These are phyloP conservation scores for Spermophilus dauricus DNA, from an alignment of 2,113 vertebrate genomes.

Conservation along the genomic window DNA sequence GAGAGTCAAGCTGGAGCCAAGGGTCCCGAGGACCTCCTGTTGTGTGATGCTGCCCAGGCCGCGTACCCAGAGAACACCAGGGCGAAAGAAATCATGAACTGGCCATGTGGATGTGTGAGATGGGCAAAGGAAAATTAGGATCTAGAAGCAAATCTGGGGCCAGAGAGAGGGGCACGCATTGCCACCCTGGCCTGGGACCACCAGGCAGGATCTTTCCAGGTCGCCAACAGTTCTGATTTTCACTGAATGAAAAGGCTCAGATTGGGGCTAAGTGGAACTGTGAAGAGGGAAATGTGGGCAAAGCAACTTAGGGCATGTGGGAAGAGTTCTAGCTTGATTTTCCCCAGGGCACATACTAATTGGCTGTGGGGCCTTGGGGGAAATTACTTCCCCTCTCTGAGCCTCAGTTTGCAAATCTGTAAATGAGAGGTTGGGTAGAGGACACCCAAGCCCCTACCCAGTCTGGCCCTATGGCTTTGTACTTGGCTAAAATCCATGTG, in stretches of 20 bases:
- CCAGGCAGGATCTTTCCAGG: not conserved
- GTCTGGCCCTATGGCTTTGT: not conserved
- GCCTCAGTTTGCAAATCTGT: not conserved
- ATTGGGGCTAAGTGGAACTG: too few relatives aligned
- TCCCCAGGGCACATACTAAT: not conserved
- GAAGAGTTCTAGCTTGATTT: not conserved
- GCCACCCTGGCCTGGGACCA: fast-evolving
- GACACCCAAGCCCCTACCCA: not conserved
- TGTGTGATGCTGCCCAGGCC: not conserved
- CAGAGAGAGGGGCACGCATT: fast-evolving
- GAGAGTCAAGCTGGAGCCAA: not conserved
- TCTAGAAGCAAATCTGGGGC: not conserved
- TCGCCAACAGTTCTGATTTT: not conserved
- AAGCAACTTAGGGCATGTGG: not conserved
- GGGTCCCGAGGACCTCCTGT: too few relatives aligned
- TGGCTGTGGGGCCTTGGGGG: not conserved
- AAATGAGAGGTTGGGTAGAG: not conserved
- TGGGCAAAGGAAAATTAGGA: not conserved
- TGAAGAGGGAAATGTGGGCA: fast-evolving
- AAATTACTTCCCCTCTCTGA: not conserved
- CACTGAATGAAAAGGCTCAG: not conserved
- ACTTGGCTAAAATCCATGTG: not conserved
- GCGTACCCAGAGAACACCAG: not conserved
- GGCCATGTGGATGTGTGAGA: fast-evolving
- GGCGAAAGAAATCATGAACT: fast-evolving